Evolutionary conservation across 37 sponge, comb jelly and placozoan genomes (phyloP), one percentile per base, ranked within the genome.

Genomic region (Agelas oroides): DNA sequence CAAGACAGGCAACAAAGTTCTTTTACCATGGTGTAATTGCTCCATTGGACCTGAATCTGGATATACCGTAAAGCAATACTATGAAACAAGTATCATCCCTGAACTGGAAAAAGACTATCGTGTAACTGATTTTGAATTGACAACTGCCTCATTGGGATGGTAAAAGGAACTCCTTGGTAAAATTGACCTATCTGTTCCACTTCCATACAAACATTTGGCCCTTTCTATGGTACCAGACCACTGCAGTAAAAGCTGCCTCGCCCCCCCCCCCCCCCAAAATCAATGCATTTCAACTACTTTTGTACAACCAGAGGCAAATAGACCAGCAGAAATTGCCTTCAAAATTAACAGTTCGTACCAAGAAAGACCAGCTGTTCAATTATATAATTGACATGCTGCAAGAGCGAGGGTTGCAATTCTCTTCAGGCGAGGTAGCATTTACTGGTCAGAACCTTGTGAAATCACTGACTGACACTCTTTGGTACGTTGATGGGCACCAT

Each of bases 401-500:
- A 1, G 59, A 70, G 54, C 28, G 32, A 59, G 54, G 32, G 62
- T 17, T 59, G 11, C 38, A 33, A 18, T 18, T 5, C 2, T 19
- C 59, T 31, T 40, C 70, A 34, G 21, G 56, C 18, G 66, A 64
- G 27, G 30, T 18, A 19, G 53, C 23, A 24, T n/a, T n/a, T n/a
- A 40, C 17, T 32, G 86, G 78, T 53, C 53, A 77, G n/a, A 31
- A 27, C 6, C 65, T 78, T 68, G 65, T 86, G n/a, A 71, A 59
- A 72, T 56, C 73, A 30, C 23, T 86, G 16, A 21, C 57, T n/a
- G n/a, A n/a, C n/a, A n/a, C n/a, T n/a, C n/a, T n/a, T n/a, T n/a
- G n/a, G n/a, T n/a, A 76, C 35, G 14, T 82, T 24, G 89, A 89
- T 77, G 77, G 81, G 18, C 89, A 88, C 46, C 68, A 81, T 23